Percentiles rank a stretch among this genome's conserved stretches.
Conservation (phyloP, 2,797 vertebrate species). For the Columba guinea region DNA sequence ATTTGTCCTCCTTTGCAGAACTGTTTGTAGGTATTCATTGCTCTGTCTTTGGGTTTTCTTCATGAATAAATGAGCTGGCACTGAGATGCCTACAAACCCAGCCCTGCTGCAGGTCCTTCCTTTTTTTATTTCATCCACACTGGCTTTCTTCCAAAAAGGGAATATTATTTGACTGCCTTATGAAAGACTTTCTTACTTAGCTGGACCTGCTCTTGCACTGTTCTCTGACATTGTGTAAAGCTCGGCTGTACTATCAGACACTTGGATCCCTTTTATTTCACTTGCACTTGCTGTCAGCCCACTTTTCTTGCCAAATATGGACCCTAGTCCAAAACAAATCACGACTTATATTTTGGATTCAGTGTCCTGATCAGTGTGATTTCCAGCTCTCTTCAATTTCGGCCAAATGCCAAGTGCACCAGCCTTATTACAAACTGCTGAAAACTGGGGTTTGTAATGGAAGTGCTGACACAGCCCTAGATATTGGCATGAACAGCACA, state of each 20-base stretch:
- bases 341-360: constrained; percentile 19
- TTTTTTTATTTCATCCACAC: neutral
- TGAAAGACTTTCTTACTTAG: constrained; percentile 35
- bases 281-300: neutral
- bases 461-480: constrained; percentile 52
- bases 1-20: neutral
- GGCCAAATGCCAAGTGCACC: constrained; percentile 17
- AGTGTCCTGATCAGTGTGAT: neutral
- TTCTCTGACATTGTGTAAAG: constrained; percentile 9
- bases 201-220: neutral
- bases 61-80: neutral
- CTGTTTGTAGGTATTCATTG: neutral
- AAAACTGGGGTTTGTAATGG: constrained; percentile 40
- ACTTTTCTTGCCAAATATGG: constrained; percentile 21
- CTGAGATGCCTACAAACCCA: neutral
- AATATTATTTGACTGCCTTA: neutral
- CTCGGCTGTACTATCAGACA: neutral
- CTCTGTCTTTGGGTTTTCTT: neutral
- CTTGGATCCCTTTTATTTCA: constrained; percentile 28
- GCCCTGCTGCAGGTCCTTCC: neutral
- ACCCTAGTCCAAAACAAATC: constrained; percentile 40
- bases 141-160: neutral
- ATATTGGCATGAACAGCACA: constrained; percentile 12
- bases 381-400: constrained; percentile 22
- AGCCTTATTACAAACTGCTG: constrained; percentile 5